phyloP scores from a whole-genome alignment of 1,140 invertebrate genomes.

The Subanguina moxae region DNA sequence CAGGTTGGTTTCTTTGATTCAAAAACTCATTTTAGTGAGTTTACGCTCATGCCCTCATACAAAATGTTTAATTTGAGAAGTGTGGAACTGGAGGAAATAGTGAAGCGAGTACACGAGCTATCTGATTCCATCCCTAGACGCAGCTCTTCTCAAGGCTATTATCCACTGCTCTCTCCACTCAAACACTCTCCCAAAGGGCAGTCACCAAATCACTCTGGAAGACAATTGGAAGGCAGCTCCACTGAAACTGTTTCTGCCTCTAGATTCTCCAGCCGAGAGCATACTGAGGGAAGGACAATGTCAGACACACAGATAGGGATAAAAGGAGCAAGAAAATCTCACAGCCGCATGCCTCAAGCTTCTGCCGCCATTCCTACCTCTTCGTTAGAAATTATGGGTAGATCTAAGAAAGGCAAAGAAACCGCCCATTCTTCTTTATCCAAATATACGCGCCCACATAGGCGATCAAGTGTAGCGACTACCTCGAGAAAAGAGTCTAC shows the following conservation, averaged over 20 bases:
- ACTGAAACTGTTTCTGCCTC: neutral
- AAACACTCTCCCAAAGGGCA: neutral
- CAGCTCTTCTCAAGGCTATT: neutral
- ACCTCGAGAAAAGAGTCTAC: neutral
- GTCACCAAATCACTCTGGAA: neutral
- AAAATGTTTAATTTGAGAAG: neutral
- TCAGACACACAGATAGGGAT: no score
- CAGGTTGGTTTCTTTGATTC: neutral
- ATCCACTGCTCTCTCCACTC: neutral
- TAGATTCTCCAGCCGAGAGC: neutral
- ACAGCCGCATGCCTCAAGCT: neutral
- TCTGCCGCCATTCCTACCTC: neutral
- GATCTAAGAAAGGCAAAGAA: neutral
- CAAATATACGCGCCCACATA: neutral
- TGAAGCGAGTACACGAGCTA: slow-evolving; percentile 12
- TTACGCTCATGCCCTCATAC: neutral
- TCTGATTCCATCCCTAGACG: slow-evolving; percentile 4
- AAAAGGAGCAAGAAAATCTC: neutral
- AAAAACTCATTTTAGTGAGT: neutral
- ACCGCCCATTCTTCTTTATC: neutral
- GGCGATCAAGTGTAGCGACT: neutral
- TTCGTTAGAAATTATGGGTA: neutral
- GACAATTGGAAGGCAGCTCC: neutral
- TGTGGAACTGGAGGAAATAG: slow-evolving; percentile 4
- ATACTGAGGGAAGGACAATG: neutral